Evolutionary conservation across 2,113 vertebrate species (phyloP).

Genomic region (Barbus barbus): DNA sequence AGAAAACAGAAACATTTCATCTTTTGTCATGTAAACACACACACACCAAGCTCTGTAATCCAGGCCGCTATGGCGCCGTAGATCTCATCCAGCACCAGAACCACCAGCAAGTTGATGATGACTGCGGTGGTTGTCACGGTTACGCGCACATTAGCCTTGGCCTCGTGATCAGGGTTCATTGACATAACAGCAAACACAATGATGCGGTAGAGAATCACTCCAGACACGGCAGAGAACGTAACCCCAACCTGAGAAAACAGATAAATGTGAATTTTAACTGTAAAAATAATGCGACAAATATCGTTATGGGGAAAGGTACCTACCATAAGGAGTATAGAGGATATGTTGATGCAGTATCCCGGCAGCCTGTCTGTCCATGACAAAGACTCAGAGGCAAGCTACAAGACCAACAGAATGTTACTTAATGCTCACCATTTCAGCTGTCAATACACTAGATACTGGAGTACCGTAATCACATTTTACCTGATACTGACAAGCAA

Average conservation of each 20-base stretch:
- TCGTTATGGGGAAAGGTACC: not conserved
- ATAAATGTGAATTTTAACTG: not conserved
- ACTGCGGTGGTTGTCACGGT: constrained; percentile 94
- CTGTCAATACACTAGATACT: not conserved
- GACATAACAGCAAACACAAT: constrained; percentile 88
- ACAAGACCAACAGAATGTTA: constrained; percentile 14
- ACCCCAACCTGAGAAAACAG: constrained; percentile 79
- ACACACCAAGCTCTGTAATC: constrained; percentile 90
- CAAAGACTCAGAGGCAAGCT: constrained; percentile 75
- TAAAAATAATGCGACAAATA: not conserved
- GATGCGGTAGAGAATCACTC: constrained; percentile 91
- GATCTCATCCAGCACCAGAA: constrained; percentile 95
- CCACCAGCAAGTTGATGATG: constrained; percentile 94
- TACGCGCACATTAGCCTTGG: constrained; percentile 85
- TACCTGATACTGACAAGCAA: not conserved
- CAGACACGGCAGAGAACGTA: constrained; percentile 90
- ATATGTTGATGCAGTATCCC: constrained; percentile 88
- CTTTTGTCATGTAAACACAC: constrained; percentile 2
- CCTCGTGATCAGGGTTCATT: constrained; percentile 83
- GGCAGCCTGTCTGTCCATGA: constrained; percentile 87
- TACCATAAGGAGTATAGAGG: constrained; percentile 93
- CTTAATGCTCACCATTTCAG: not conserved
- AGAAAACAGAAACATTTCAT: not conserved
- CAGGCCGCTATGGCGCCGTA: constrained; percentile 92
- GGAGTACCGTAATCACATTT: not conserved